phyloP scores from a whole-genome alignment of 2,888 invertebrate species.

The Drosophila emarginata region DNA sequence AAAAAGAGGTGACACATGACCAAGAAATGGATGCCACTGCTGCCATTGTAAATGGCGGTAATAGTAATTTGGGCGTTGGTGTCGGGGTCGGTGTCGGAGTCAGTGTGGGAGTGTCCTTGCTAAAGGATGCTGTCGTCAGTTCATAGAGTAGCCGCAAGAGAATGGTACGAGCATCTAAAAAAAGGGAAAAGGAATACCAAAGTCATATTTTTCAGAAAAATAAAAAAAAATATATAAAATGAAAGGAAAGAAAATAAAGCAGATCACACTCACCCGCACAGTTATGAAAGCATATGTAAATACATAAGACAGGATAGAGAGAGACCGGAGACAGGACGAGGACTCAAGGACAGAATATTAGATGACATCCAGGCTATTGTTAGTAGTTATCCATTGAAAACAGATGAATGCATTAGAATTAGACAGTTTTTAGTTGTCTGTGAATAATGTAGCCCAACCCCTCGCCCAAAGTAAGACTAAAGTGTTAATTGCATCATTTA shows the following conservation, averaged over 20 bases:
- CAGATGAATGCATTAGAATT: constrained; percentile 34
- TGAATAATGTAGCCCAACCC: not conserved
- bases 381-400: constrained; percentile 15
- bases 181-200: constrained; percentile 66
- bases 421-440: constrained; percentile 9
- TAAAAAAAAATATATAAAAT: constrained; percentile 53
- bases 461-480: constrained; percentile 54
- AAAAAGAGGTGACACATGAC: not conserved
- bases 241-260: not conserved
- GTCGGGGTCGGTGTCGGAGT: constrained; percentile 2
- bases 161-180: constrained; percentile 22
- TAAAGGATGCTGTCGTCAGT: constrained; percentile 63
- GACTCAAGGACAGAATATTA: not conserved
- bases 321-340: constrained; percentile 8
- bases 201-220: constrained; percentile 78
- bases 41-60: constrained; percentile 30
- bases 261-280: constrained; percentile 41
- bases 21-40: constrained; percentile 12
- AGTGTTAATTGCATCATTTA: constrained; percentile 24
- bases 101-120: constrained; percentile 42
- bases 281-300: constrained; percentile 46
- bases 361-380: constrained; percentile 20
- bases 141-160: constrained; percentile 38
- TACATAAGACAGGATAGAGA: constrained; percentile 25
- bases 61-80: constrained; percentile 1